Conservation (phyloP, 2,888 invertebrate genomes). For the Zonitis immaculata region DNA sequence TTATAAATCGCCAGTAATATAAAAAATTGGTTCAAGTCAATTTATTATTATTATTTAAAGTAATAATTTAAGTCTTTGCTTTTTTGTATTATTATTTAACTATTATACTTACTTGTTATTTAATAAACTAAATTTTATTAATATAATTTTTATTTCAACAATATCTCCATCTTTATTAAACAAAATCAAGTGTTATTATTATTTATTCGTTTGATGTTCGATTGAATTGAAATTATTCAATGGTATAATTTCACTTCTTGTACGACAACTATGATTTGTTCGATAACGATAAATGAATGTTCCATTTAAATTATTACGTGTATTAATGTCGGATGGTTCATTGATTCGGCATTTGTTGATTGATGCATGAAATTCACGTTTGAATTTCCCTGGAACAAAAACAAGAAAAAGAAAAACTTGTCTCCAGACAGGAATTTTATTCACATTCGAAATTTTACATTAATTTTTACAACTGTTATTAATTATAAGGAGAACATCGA, state of each 20-base stretch:
- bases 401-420: not conserved
- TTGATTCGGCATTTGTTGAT: conserved; percentile 30
- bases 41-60: conserved; percentile 35
- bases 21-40: conserved; percentile 34
- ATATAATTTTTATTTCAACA: conserved; percentile 13
- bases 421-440: not conserved
- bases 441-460: conserved; percentile 3
- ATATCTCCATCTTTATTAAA: not conserved
- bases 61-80: conserved; percentile 34
- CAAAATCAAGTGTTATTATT: not conserved
- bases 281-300: conserved; percentile 37
- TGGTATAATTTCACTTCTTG: conserved; percentile 32
- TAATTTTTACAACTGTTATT: conserved; percentile 8
- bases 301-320: conserved; percentile 27
- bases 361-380: conserved; percentile 33
- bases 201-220: conserved; percentile 5
- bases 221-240: conserved; percentile 20
- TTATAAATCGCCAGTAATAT: conserved; percentile 46
- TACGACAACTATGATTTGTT: conserved; percentile 30
- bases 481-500: not conserved
- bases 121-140: conserved; percentile 51
- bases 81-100: conserved; percentile 46
- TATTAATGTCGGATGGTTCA: conserved; percentile 24
- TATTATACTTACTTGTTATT: conserved; percentile 44
- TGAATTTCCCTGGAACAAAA: conserved; percentile 34